phyloP scores from a whole-genome alignment of 2,888 invertebrate genomes.

The Drosophila barbarae region DNA sequence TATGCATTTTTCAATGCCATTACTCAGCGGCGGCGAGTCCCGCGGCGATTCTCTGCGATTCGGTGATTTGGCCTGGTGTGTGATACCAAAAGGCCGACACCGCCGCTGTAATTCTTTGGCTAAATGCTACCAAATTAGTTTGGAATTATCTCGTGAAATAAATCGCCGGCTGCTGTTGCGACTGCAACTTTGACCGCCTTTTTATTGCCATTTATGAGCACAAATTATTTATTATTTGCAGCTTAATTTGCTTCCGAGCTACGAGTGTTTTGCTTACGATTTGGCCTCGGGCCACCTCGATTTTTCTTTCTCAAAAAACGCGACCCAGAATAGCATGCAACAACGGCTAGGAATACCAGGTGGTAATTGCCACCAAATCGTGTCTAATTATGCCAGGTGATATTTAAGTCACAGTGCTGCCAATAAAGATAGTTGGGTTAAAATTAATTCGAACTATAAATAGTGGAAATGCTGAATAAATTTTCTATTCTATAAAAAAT shows the following conservation, averaged over 20 bases:
- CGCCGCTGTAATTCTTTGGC: conserved; percentile 52
- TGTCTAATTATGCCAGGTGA: conserved; percentile 64
- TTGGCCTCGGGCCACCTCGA: conserved; percentile 8
- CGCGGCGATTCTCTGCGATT: conserved; percentile 27
- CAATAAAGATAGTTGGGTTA: not conserved
- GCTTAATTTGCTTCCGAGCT: conserved; percentile 72
- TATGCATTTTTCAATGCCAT: conserved; percentile 73
- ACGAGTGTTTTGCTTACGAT: conserved; percentile 50
- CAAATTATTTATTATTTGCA: conserved; percentile 72
- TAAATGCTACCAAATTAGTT: conserved; percentile 75
- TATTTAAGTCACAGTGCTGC: conserved; percentile 13
- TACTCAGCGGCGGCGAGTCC: conserved; percentile 59
- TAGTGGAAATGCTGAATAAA: too few species aligned
- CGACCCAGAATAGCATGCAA: conserved; percentile 39
- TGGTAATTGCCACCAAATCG: conserved; percentile 71
- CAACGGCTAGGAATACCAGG: conserved; percentile 53
- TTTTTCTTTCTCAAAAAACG: conserved; percentile 16
- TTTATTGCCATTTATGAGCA: conserved; percentile 70
- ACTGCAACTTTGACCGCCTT: conserved; percentile 50
- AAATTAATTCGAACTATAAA: not conserved
- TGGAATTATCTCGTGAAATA: conserved; percentile 68
- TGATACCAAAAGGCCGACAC: conserved; percentile 9
- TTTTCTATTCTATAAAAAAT: too few species aligned
- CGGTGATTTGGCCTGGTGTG: conserved; percentile 5
- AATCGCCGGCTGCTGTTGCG: conserved; percentile 46